Conservation (phyloP, 2,113 vertebrate genomes). For the Nesoenas mayeri region DNA sequence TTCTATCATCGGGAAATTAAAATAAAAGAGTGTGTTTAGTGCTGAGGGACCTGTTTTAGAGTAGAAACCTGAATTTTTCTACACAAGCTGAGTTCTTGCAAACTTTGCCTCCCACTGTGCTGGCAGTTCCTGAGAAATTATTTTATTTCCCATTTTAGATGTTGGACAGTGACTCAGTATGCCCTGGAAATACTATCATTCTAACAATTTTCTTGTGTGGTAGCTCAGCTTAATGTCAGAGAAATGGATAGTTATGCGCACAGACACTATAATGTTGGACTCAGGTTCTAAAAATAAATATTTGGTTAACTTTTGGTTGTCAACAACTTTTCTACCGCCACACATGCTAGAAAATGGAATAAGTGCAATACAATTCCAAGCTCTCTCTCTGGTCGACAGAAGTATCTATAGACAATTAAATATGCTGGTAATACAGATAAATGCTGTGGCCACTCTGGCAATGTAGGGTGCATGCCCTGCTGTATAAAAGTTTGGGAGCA, state of each 20-base stretch:
- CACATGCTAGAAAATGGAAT: slow-evolving; percentile 43
- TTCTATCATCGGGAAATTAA: background rate
- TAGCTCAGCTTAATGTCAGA: slow-evolving; percentile 66
- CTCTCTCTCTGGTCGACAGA: background rate
- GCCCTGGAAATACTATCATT: slow-evolving; percentile 76
- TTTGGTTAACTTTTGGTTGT: slow-evolving; percentile 71
- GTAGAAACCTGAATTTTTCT: slow-evolving; percentile 18
- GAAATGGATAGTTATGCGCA: slow-evolving; percentile 71
- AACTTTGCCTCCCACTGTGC: slow-evolving; percentile 24
- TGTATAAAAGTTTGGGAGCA: background rate
- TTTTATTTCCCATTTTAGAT: slow-evolving; percentile 76
- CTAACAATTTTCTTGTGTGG: slow-evolving; percentile 72
- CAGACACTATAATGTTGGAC: slow-evolving; percentile 57
- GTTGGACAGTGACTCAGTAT: slow-evolving; percentile 74
- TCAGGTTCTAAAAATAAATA: slow-evolving; percentile 73
- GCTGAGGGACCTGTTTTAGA: background rate
- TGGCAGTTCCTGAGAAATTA: slow-evolving; percentile 64
- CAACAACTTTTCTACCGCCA: slow-evolving; percentile 66
- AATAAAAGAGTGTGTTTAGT: background rate
- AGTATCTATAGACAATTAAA: background rate
- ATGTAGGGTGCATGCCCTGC: rapidly evolving
- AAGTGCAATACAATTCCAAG: background rate
- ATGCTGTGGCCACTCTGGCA: rapidly evolving
- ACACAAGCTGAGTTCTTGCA: background rate
- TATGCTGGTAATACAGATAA: background rate